A percentile compares a stretch with the other conserved stretches of the same genome.
phyloP scores from a whole-genome alignment of 2,113 vertebrate genomes.

The Thalassoma bifasciatum region DNA sequence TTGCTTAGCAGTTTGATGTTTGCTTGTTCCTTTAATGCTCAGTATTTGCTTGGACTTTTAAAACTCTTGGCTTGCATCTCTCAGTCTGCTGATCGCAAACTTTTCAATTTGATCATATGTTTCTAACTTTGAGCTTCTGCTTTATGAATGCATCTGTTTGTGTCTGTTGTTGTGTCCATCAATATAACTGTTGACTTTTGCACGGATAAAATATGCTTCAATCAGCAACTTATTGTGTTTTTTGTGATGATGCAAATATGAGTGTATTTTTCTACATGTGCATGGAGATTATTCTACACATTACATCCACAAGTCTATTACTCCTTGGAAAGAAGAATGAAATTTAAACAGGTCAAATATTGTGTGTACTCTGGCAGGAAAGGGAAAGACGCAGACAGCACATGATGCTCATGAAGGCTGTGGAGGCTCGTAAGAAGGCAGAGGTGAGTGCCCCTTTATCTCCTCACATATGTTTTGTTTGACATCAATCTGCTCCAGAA shows the following conservation, averaged over 20 bases:
- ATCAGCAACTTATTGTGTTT: conserved; percentile 68
- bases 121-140: conserved; percentile 88
- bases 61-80: conserved; percentile 59
- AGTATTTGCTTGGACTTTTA: conserved; percentile 15
- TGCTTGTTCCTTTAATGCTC: conserved; percentile 22
- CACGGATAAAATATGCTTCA: conserved; percentile 87
- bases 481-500: too few relatives aligned
- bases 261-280: conserved; percentile 85
- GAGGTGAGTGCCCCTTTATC: conserved; percentile 83
- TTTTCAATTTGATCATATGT: conserved; percentile 88
- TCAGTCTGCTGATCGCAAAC: conserved; percentile 87
- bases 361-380: conserved; percentile 86
- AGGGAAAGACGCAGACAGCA: conserved; percentile 93
- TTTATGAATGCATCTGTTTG: conserved; percentile 81
- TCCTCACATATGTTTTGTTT: neutral
- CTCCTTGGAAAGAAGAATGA: neutral
- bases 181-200: conserved; percentile 48
- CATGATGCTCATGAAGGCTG: conserved; percentile 95
- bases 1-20: conserved; percentile 15
- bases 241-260: conserved; percentile 71
- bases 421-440: conserved; percentile 94
- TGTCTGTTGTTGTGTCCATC: conserved; percentile 83
- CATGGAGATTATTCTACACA: conserved; percentile 61
- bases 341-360: conserved; percentile 22
- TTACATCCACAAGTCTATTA: conserved; percentile 8